These are phyloP conservation scores for Eueides isabella DNA, from an alignment of 1,140 invertebrate species.

Conservation along the genomic window DNA sequence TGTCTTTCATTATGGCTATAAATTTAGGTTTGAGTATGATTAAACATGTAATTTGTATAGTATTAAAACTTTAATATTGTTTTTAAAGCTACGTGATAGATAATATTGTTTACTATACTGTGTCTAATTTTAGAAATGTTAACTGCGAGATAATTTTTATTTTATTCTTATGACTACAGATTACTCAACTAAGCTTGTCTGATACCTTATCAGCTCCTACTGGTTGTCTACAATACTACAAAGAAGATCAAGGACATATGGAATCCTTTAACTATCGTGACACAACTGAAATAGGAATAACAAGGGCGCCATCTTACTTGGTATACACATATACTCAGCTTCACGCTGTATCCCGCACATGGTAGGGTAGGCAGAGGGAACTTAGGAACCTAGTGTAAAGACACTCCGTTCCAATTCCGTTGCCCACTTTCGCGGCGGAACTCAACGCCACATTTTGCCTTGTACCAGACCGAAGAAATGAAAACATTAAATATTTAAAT, in stretches of 20 bases:
- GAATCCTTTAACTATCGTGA: constrained; percentile 89
- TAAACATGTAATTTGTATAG: background rate
- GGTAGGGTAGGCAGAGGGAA: no score
- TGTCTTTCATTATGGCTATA: no score
- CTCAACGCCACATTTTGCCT: no score
- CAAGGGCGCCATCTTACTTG: constrained; percentile 81
- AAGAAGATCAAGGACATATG: constrained; percentile 83
- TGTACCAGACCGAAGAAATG: no score
- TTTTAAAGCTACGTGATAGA: background rate
- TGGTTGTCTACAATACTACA: constrained; percentile 89
- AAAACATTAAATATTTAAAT: no score
- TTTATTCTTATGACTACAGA: constrained; percentile 39
- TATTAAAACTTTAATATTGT: background rate
- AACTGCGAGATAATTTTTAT: background rate
- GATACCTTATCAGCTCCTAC: constrained; percentile 72
- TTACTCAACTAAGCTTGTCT: constrained; percentile 57
- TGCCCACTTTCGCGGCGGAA: no score
- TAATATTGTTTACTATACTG: background rate
- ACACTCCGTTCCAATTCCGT: no score
- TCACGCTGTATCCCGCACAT: no score
- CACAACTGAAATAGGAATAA: constrained; percentile 79
- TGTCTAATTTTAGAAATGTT: background rate
- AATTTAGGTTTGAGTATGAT: no score
- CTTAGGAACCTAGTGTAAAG: no score
- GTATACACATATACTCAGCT: constrained; percentile 59